Percentiles rank a stretch among this genome's conserved stretches.
Evolutionary conservation across 2,888 invertebrate genomes (phyloP).

Genomic region (Seladonia tumulorum): DNA sequence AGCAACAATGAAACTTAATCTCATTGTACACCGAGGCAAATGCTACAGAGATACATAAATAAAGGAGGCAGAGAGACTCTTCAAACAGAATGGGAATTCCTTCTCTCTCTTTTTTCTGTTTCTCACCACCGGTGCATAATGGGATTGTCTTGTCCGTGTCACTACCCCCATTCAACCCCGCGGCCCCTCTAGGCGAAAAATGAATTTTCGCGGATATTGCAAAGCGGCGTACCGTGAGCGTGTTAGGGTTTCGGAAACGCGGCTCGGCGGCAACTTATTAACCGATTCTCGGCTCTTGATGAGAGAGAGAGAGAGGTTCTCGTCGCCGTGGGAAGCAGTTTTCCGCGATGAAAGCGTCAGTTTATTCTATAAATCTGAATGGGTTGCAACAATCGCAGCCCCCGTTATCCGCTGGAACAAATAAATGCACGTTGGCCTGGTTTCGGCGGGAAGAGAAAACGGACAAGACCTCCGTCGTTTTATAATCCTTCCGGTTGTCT

Average conservation of each 20-base stretch:
- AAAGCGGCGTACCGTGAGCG: conserved; percentile 33
- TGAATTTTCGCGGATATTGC: conserved; percentile 23
- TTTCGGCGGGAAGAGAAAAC: conserved; percentile 14
- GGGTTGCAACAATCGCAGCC: conserved; percentile 42
- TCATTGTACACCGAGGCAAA: conserved; percentile 9
- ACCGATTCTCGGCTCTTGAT: conserved; percentile 14
- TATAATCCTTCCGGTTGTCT: conserved; percentile 23
- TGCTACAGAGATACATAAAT: conserved; percentile 3
- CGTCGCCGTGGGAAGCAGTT: background rate
- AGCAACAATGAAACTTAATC: conserved; percentile 23
- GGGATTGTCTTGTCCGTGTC: conserved; percentile 46
- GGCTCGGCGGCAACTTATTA: conserved; percentile 29
- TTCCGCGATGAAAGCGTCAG: conserved; percentile 2
- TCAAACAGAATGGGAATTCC: conserved; percentile 29
- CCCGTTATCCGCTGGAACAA: conserved; percentile 42
- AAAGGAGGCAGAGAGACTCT: background rate
- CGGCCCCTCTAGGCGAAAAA: background rate
- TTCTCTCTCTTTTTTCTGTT: background rate
- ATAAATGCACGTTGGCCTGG: conserved; percentile 49
- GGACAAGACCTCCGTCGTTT: conserved; percentile 32
- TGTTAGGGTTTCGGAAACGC: background rate
- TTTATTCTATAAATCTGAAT: conserved; percentile 52
- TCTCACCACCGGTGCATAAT: background rate
- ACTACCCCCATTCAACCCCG: conserved; percentile 31
- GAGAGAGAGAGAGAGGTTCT: conserved; percentile 14